Conservation (phyloP, 2,888 invertebrate species). For the Eutolmus rufibarbis region DNA sequence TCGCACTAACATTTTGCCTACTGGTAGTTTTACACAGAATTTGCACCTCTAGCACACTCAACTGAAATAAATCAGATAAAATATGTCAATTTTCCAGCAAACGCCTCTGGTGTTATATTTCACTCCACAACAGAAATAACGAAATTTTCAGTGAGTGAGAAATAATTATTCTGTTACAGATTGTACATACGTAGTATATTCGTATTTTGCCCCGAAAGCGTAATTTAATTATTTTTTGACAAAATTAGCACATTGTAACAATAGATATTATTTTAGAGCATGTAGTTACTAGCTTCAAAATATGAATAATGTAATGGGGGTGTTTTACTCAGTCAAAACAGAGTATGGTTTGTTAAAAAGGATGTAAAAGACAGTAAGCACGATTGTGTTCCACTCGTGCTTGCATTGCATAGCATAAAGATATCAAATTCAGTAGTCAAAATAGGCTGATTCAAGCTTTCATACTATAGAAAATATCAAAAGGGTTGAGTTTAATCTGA, state of each 20-base stretch:
- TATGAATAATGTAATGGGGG: background rate
- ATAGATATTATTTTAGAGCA: too few relatives aligned
- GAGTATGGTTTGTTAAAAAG: background rate
- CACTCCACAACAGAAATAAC: background rate
- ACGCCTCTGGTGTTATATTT: background rate
- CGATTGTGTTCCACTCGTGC: background rate
- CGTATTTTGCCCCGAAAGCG: background rate
- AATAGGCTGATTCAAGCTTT: background rate
- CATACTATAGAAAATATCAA: background rate
- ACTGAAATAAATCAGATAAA: background rate
- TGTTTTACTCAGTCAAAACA: background rate
- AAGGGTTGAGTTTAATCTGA: background rate
- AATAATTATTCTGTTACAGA: background rate
- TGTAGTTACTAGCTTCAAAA: background rate
- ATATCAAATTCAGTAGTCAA: background rate
- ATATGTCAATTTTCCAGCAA: background rate
- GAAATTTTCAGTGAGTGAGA: background rate
- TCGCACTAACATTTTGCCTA: background rate
- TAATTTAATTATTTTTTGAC: background rate
- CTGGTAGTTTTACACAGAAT: background rate
- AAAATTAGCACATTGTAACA: background rate
- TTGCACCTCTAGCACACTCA: background rate
- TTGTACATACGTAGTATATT: background rate
- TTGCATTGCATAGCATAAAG: background rate
- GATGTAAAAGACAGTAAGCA: background rate